Percentiles rank a stretch among this genome's conserved stretches.
Conservation (phyloP, 2,888 invertebrate species). For the Sphinx pinastri region DNA sequence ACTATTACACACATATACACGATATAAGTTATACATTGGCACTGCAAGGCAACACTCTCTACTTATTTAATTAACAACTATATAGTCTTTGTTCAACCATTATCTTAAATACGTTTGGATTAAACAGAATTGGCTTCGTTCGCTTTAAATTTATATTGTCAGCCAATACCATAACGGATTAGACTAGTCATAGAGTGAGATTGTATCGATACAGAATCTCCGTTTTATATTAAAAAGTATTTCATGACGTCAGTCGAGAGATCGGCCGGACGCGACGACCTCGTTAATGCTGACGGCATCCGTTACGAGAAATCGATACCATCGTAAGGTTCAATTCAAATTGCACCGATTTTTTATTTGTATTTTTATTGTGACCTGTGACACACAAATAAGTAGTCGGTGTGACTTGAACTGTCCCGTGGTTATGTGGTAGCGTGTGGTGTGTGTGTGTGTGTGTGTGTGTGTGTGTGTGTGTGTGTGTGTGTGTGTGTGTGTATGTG, state of each 20-base stretch:
- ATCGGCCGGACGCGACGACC: background rate
- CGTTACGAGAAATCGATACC: no score
- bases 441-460: background rate
- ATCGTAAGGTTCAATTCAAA: no score
- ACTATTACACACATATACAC: background rate
- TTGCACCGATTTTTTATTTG: no score
- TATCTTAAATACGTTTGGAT: conserved; percentile 4
- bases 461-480: background rate
- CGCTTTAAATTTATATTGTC: background rate
- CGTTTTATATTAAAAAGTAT: background rate
- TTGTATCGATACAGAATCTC: background rate
- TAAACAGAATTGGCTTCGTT: conserved; percentile 2
- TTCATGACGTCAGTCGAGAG: background rate
- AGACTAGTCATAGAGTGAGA: background rate
- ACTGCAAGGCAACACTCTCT: conserved; percentile 6
- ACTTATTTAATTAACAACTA: background rate
- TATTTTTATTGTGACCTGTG: no score
- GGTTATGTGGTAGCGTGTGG: background rate
- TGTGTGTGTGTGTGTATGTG: background rate
- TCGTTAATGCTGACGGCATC: background rate
- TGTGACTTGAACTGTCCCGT: no score
- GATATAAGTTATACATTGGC: background rate
- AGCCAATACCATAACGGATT: background rate
- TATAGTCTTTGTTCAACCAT: conserved; percentile 15
- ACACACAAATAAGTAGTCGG: no score